Evolutionary conservation across 2,888 invertebrate genomes (phyloP).

Genomic region (Tetramorium bicarinatum): DNA sequence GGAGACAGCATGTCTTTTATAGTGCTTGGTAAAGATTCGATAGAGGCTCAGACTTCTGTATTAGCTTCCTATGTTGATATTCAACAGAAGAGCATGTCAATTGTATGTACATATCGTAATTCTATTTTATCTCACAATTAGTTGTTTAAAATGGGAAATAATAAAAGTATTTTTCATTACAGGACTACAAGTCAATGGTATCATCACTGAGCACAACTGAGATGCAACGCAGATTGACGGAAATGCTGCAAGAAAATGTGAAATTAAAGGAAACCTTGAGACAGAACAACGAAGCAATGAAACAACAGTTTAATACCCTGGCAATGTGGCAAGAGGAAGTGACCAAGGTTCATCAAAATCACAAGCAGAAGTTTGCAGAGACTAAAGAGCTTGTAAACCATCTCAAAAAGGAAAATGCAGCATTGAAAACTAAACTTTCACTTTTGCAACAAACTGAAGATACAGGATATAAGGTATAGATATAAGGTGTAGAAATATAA

Average conservation of each 20-base stretch:
- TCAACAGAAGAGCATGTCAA: conserved; percentile 75
- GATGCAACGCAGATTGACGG: conserved; percentile 87
- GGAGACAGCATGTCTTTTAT: conserved; percentile 82
- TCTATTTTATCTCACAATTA: background rate
- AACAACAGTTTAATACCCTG: conserved; percentile 89
- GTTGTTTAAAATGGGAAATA: background rate
- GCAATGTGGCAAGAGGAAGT: conserved; percentile 90
- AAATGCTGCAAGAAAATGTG: conserved; percentile 88
- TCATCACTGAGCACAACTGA: conserved; percentile 85
- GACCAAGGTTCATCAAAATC: conserved; percentile 88
- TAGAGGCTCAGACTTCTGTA: conserved; percentile 78
- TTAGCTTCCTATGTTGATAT: conserved; percentile 80
- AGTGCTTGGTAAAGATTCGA: conserved; percentile 79
- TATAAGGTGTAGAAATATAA: background rate
- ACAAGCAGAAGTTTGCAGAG: conserved; percentile 90
- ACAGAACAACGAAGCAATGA: conserved; percentile 90
- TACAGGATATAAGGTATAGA: conserved; percentile 53
- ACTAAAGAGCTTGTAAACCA: conserved; percentile 88
- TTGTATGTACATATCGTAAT: conserved; percentile 70
- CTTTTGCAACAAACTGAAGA: conserved; percentile 1
- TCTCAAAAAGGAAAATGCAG: conserved; percentile 82
- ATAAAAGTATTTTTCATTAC: conserved; percentile 45
- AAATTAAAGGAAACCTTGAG: conserved; percentile 89
- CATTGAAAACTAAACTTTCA: conserved; percentile 75
- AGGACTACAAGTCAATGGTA: conserved; percentile 81